Evolutionary conservation across 2,888 invertebrate genomes (phyloP), one percentile per base, ranked within the genome.

Genomic region (Eledone cirrhosa): DNA sequence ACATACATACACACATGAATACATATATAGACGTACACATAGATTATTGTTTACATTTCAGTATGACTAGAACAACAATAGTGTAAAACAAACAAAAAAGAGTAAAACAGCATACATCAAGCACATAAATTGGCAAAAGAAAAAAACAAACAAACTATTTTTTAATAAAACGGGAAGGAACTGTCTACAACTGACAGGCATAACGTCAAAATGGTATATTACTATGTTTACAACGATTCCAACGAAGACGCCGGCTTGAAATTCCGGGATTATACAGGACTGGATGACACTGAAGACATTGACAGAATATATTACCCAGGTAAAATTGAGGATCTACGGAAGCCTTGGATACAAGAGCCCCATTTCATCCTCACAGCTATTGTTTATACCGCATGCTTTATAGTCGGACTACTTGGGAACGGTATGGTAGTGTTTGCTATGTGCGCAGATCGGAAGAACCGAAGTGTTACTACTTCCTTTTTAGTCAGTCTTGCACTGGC

Each of bases 391-490:
- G 27, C 82, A 16, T 84, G 86, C 75, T 91, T 92, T 83, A 79
- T 92, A 19, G 81, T 92, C 22, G 92, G 92, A 2, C 86, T 92
- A 16, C 81, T 90, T 4, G 92, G 92, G 3, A 92, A 92, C 86
- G 81, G 88, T 2, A 83, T 91, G 11, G 92, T 92, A 22, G 91
- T 92, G 69, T 87, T 88, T 48, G 91, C 91, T 22, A 90, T 92
- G 87, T 80, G 88, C 22, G 86, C 90, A 8, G 91, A 92, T 80
- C 85, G 89, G 63, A 86, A 88, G 19, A 84, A 87, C 3, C 85
- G 88, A 48, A 89, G 87, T 79, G 90, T 89, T 3, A 91, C 91
- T 1, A 88, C 88, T 24, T 86, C 87, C 4, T 89, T 89, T 79
- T 86, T 90, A 79, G 86, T 89, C 14, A 89, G 89, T 80, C 84